A percentile compares a stretch with the other conserved stretches of the same genome.
Evolutionary conservation across 1,140 invertebrate genomes (phyloP).

Genomic region (Eupeodes corollae): DNA sequence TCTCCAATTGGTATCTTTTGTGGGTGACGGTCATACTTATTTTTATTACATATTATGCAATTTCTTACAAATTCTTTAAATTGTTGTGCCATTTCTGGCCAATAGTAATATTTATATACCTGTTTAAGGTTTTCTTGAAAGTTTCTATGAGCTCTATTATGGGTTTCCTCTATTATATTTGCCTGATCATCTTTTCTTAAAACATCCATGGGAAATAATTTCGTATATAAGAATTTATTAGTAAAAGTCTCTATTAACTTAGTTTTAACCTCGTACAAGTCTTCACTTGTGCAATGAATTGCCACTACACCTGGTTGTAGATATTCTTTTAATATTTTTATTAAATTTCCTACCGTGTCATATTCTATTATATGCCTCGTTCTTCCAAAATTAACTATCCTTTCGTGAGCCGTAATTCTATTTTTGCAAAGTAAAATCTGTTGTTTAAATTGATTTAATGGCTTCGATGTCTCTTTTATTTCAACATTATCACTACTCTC

Average conservation of each 20-base stretch:
- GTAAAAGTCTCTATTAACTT: slow-evolving; percentile 1
- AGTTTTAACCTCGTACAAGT: slow-evolving; percentile 1
- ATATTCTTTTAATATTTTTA: slow-evolving; percentile 1
- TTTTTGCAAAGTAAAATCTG: neutral
- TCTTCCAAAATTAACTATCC: neutral
- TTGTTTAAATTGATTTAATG: slow-evolving; percentile 4
- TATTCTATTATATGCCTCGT: slow-evolving; percentile 1
- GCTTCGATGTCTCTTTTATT: neutral
- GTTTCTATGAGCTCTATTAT: slow-evolving; percentile 9
- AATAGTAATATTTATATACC: too few species aligned
- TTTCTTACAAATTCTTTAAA: too few species aligned
- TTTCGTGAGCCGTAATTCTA: neutral
- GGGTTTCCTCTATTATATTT: slow-evolving; percentile 6
- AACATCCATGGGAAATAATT: neutral
- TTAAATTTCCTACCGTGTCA: neutral
- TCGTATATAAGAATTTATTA: neutral
- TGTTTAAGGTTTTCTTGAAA: slow-evolving; percentile 1
- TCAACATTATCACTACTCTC: neutral
- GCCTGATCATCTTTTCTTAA: slow-evolving; percentile 1
- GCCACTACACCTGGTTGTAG: neutral
- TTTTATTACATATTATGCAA: too few species aligned
- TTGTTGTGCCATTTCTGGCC: too few species aligned
- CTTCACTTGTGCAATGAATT: slow-evolving; percentile 2
- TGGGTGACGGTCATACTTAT: too few species aligned
- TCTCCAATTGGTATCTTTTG: too few species aligned